A percentile compares a stretch with the other conserved stretches of the same genome.
phyloP scores from a whole-genome alignment of 2,113 vertebrate genomes.

The Eonycteris spelaea region DNA sequence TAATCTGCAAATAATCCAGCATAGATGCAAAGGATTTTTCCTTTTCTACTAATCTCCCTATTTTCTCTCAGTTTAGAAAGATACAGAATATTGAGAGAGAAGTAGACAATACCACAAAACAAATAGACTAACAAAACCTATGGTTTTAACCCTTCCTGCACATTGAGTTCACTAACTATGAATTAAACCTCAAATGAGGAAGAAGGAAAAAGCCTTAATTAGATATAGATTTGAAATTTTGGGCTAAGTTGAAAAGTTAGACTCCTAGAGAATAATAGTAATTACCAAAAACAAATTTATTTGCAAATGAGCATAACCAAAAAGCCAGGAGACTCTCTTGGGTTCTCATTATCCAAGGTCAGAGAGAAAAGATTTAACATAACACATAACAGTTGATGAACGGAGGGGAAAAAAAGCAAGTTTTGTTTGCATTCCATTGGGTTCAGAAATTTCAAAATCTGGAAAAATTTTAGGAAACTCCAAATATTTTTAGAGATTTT shows the following conservation, averaged over 20 bases:
- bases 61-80: not conserved
- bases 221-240: not conserved
- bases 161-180: not conserved
- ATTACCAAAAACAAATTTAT: not conserved
- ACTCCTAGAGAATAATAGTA: not conserved
- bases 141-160: not conserved
- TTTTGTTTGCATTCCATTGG: not conserved
- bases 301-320: not conserved
- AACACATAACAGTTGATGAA: not conserved
- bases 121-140: not conserved
- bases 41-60: not conserved
- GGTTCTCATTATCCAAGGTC: not conserved
- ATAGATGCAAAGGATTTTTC: not conserved
- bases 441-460: constrained; percentile 14
- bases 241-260: not conserved
- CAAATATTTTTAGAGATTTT: not conserved
- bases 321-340: not conserved
- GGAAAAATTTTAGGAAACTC: not conserved
- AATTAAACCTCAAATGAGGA: not conserved
- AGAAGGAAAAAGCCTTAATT: not conserved
- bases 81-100: not conserved
- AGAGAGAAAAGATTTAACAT: not conserved
- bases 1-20: not conserved
- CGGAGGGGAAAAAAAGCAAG: not conserved
- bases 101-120: not conserved